Conservation (phyloP, 2,888 invertebrate species). For the Polyploca ridens region DNA sequence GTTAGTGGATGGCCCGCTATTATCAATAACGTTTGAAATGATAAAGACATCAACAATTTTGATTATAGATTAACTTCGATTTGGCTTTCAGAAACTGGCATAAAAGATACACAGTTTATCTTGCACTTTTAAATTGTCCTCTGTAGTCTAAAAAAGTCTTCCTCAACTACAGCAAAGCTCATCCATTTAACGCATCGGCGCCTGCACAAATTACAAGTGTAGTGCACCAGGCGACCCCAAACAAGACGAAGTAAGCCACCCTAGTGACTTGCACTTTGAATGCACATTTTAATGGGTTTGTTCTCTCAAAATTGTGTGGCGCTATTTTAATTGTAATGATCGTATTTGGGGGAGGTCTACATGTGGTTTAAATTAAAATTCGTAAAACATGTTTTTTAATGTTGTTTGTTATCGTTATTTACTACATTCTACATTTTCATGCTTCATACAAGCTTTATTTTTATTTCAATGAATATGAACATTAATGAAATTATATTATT, state of each 20-base stretch:
- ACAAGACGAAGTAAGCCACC: conserved; percentile 53
- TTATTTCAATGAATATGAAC: too few species aligned
- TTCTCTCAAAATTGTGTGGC: conserved; percentile 49
- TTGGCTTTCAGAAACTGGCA: too few species aligned
- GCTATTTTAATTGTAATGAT: conserved; percentile 56
- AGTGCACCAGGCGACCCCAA: conserved; percentile 43
- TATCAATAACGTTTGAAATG: too few species aligned
- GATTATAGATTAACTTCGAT: not conserved
- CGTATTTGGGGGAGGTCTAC: conserved; percentile 35
- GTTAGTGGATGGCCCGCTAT: too few species aligned
- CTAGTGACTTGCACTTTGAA: conserved; percentile 77
- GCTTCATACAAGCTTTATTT: not conserved
- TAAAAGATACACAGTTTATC: too few species aligned
- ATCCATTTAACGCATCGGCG: conserved; percentile 73
- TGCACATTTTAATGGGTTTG: conserved; percentile 76
- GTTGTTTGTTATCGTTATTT: not conserved
- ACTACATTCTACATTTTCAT: not conserved
- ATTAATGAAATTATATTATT: too few species aligned
- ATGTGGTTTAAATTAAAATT: conserved; percentile 10
- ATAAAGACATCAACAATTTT: too few species aligned
- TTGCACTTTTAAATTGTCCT: not conserved
- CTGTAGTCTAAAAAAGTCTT: conserved; percentile 32
- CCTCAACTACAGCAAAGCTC: conserved; percentile 60
- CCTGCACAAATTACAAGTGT: conserved; percentile 71
- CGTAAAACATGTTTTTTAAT: not conserved